Percentiles rank a stretch among this genome's conserved stretches.
phyloP scores from a whole-genome alignment of 2,888 invertebrate genomes.

The Villa cingulata region DNA sequence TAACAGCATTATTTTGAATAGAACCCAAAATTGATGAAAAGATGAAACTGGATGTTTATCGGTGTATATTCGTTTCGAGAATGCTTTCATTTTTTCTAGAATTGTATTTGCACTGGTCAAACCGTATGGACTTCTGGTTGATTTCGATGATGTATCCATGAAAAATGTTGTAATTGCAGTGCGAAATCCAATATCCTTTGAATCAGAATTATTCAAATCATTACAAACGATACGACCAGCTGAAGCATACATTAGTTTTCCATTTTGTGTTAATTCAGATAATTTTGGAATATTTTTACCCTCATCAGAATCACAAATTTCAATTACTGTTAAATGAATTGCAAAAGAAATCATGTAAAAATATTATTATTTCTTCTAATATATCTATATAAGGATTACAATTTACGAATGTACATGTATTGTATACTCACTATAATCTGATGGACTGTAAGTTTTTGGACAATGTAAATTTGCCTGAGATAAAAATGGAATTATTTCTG shows the following conservation, averaged over 20 bases:
- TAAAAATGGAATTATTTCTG: slow-evolving; percentile 46
- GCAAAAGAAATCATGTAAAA: not conserved
- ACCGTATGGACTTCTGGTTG: slow-evolving; percentile 4
- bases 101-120: slow-evolving; percentile 20
- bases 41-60: slow-evolving; percentile 40
- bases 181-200: slow-evolving; percentile 36
- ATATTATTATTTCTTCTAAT: not conserved
- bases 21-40: slow-evolving; percentile 44
- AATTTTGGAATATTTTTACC: slow-evolving; percentile 39
- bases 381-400: not conserved
- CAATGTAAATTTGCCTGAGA: slow-evolving; percentile 43
- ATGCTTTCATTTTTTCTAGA: slow-evolving; percentile 41
- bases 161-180: slow-evolving; percentile 34
- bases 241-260: slow-evolving; percentile 34
- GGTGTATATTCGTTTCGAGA: slow-evolving; percentile 29
- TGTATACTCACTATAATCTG: slow-evolving; percentile 48
- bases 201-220: too few relatives aligned
- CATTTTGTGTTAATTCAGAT: slow-evolving; percentile 45
- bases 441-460: slow-evolving; percentile 53
- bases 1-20: slow-evolving; percentile 45
- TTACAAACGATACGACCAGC: slow-evolving; percentile 11
- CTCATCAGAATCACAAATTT: slow-evolving; percentile 43
- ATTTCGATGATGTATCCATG: slow-evolving; percentile 19
- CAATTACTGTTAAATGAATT: slow-evolving; percentile 43
- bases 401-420: not conserved